Base-by-base conservation (phyloP, 1,140 invertebrate species). In the Bombus waltoni region DNA sequence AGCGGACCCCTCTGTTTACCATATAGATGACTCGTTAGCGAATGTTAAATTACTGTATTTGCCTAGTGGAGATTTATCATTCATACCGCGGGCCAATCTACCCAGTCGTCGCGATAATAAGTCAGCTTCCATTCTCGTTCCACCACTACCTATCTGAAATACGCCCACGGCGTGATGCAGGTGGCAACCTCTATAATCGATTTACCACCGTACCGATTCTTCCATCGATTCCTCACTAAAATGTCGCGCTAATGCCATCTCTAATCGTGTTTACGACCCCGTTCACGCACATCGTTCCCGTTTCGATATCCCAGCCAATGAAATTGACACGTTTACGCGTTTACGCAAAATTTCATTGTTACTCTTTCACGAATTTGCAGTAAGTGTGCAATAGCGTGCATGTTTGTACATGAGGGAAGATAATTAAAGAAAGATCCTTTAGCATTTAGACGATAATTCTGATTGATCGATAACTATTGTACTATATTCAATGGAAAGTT, bases 1-100 rank as follows among this genome's bases (percentile, higher is more conserved):
- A 88, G 86, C 76, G 82, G 82, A 79, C 87, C 89, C 86, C 88
- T 89, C 92, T 93, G 88, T 93, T 93, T 93, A 93, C 92, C 92
- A 93, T 93, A 93, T 93, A 93, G 92, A 93, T 93, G 92, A 93
- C 92, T 93, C 92, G 92, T 93, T 93, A 93, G 92, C 91, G 90
- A 91, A 91, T 91, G 90, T 91, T 91, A 91, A 90, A 91, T 91
- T 90, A 91, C 90, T 90, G 90, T 91, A 90, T 91, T 91, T 93
- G 91, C 92, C 88, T 92, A 93, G 92, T 92, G 76, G 90, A 87
- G 90, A 93, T 93, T 93, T 92, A 92, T 91, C 91, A 93, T 93
- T 93, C 92, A 92, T 92, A 92, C 88, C 85, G 88, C 86, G 86
- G 87, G 90, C 85, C 88, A 91, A 91, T 88, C 89, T 88, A 89